Conservation (phyloP, 1,140 invertebrate genomes). For the Akabosia matsudoensis region DNA sequence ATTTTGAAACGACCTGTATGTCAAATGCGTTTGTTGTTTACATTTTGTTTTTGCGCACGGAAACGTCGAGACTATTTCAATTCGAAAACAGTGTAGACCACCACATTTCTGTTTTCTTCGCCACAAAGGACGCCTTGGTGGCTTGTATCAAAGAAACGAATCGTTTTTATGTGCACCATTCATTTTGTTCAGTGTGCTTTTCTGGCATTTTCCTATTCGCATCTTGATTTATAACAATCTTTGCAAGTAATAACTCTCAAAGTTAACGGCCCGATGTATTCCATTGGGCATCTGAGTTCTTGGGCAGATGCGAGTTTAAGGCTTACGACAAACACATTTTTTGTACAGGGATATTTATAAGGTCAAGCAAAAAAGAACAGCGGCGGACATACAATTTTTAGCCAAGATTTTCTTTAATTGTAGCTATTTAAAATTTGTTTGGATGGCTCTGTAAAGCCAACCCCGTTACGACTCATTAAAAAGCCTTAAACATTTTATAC, state of each 20-base stretch:
- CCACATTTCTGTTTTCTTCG: background rate
- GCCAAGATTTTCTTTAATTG: too few relatives aligned
- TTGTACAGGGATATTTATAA: too few relatives aligned
- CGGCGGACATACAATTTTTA: too few relatives aligned
- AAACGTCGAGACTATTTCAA: background rate
- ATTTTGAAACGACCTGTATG: conserved; percentile 12
- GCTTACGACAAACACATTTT: too few relatives aligned
- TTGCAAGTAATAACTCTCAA: conserved; percentile 6
- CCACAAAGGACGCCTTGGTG: background rate
- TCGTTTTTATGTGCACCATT: conserved; percentile 17
- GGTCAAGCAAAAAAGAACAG: too few relatives aligned
- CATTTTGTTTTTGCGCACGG: background rate
- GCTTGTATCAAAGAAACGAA: too few relatives aligned
- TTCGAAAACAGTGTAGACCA: background rate
- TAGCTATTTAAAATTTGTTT: too few relatives aligned
- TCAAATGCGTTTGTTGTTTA: background rate
- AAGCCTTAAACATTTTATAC: too few relatives aligned
- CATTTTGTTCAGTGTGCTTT: conserved; percentile 15
- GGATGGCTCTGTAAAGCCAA: too few relatives aligned
- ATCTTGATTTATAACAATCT: conserved; percentile 18
- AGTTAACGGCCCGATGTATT: conserved; percentile 9
- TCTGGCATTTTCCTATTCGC: conserved; percentile 15
- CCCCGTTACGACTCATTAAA: too few relatives aligned
- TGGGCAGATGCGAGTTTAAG: too few relatives aligned
- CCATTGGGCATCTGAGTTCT: too few relatives aligned